Evolutionary conservation across 2,888 invertebrate genomes (phyloP).

Genomic region (Andrena camellia): DNA sequence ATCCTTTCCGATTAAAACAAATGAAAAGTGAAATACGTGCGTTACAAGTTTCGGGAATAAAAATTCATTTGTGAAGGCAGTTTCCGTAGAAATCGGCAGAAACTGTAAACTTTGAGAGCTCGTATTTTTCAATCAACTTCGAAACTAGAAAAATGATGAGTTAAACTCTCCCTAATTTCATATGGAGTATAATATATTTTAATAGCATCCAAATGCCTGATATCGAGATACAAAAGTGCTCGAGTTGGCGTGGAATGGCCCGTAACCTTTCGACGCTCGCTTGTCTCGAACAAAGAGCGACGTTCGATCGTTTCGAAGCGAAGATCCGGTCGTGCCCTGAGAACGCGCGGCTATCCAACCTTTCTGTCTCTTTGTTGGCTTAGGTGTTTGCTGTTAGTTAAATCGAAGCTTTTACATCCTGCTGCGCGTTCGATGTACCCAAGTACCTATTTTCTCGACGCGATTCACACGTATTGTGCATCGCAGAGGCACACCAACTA

Average conservation of each 20-base stretch:
- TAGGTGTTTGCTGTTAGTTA: slow-evolving; percentile 12
- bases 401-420: neutral
- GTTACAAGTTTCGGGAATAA: no score
- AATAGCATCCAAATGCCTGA: no score
- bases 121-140: no score
- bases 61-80: no score
- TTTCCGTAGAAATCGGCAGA: no score
- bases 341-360: slow-evolving; percentile 24
- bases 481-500: neutral
- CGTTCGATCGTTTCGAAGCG: slow-evolving; percentile 60
- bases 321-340: slow-evolving; percentile 64
- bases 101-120: no score
- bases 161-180: no score
- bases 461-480: neutral
- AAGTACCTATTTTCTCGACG: neutral
- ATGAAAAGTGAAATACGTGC: no score
- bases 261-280: slow-evolving; percentile 48
- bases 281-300: slow-evolving; percentile 56
- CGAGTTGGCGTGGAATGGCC: neutral
- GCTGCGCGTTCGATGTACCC: neutral
- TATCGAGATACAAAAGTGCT: no score
- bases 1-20: no score
- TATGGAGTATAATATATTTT: no score
- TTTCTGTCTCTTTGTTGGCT: slow-evolving; percentile 13
- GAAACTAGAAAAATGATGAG: no score